These are phyloP conservation scores for Gymnothorax javanicus DNA, from an alignment of 2,797 vertebrate species.

Conservation along the genomic window DNA sequence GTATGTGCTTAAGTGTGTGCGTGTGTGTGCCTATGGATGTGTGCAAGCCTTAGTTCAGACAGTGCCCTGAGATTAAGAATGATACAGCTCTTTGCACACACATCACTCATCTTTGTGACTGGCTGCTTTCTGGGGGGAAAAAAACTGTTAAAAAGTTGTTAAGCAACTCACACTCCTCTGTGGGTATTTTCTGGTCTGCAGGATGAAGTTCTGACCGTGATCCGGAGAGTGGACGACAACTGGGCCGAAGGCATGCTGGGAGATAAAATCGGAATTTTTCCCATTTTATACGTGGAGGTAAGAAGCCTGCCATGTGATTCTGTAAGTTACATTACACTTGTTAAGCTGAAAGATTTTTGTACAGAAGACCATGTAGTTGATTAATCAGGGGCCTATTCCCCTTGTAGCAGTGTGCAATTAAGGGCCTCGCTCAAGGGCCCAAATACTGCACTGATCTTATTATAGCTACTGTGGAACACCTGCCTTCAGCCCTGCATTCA, in stretches of 20 bases:
- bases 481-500: too few relatives aligned
- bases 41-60: background rate
- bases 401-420: too few relatives aligned
- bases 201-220: constrained; percentile 97
- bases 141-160: background rate
- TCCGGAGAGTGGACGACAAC: constrained; percentile 97
- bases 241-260: constrained; percentile 99
- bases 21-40: background rate
- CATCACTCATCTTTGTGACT: background rate
- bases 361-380: too few relatives aligned
- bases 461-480: too few relatives aligned
- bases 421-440: too few relatives aligned
- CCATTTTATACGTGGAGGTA: constrained; percentile 97
- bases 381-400: too few relatives aligned
- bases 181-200: constrained; percentile 53
- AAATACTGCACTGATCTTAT: too few relatives aligned
- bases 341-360: too few relatives aligned
- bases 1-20: background rate
- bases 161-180: background rate
- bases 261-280: constrained; percentile 98
- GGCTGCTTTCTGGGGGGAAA: background rate
- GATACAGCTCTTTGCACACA: background rate
- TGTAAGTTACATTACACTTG: too few relatives aligned
- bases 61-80: background rate
- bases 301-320: constrained; percentile 45